Conservation (phyloP, 2,113 vertebrate genomes). For the Propithecus coquereli region DNA sequence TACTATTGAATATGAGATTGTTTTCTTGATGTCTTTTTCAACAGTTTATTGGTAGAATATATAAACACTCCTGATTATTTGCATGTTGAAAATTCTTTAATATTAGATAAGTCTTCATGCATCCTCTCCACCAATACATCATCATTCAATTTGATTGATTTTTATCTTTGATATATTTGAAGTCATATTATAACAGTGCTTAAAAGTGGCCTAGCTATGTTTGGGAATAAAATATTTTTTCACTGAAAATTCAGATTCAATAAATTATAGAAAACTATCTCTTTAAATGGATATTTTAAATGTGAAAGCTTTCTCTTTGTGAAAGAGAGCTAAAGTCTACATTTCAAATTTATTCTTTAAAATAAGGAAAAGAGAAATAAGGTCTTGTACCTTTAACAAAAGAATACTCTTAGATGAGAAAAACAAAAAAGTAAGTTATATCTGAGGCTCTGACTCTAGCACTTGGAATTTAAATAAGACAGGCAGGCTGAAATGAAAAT, state of each 20-base stretch:
- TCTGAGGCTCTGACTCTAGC: background rate
- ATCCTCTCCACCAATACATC: background rate
- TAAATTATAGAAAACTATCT: background rate
- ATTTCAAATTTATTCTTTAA: background rate
- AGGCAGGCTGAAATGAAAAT: constrained; percentile 24
- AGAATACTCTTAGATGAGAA: background rate
- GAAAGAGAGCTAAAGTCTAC: background rate
- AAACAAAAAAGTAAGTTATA: background rate
- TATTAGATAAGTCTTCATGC: background rate
- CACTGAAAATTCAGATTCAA: background rate
- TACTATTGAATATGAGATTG: background rate
- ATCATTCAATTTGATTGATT: background rate
- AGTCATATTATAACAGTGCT: background rate
- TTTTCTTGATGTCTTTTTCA: background rate
- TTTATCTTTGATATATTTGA: background rate
- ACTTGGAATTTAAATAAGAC: background rate
- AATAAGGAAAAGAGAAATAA: background rate
- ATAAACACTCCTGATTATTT: background rate
- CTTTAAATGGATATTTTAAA: background rate
- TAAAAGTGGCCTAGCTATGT: background rate
- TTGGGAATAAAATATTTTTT: background rate
- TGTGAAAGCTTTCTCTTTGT: background rate
- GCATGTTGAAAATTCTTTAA: background rate
- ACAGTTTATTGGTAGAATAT: background rate
- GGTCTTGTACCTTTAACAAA: background rate